Evolutionary conservation across 64 coral and sea anemone genomes (phyloP).

Genomic region (Dendronephthya gigantea): DNA sequence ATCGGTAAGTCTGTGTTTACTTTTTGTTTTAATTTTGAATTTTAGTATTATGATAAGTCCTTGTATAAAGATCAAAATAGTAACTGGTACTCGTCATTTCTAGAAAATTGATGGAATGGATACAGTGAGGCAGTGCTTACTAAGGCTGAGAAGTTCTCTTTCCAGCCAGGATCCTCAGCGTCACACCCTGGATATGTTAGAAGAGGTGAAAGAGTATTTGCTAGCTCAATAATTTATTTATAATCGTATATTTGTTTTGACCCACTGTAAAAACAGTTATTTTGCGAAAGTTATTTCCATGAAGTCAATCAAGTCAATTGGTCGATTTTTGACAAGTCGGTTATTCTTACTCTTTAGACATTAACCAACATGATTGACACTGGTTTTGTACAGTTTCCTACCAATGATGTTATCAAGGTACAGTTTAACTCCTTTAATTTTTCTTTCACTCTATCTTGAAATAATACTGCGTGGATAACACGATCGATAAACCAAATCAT

Average conservation of each 20-base stretch:
- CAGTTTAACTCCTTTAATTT: too few species aligned
- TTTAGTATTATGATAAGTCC: too few species aligned
- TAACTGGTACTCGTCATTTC: neutral
- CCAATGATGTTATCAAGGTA: neutral
- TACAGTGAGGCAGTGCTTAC: neutral
- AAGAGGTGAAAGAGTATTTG: neutral
- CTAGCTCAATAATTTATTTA: neutral
- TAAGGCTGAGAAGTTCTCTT: neutral
- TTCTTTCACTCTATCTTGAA: too few species aligned
- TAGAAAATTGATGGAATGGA: neutral
- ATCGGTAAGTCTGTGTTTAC: neutral
- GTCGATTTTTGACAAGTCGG: too few species aligned
- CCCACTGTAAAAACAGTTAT: too few species aligned
- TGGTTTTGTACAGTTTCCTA: neutral
- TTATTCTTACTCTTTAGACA: neutral
- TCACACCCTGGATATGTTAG: neutral
- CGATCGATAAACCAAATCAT: too few species aligned
- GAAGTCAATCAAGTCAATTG: neutral
- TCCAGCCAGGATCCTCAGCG: neutral
- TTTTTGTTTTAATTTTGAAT: neutral
- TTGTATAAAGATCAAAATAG: neutral
- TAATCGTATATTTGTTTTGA: too few species aligned
- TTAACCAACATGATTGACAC: neutral
- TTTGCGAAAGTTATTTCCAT: neutral
- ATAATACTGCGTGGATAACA: too few species aligned